A percentile compares a stretch with the other conserved stretches of the same genome.
Evolutionary conservation across 2,888 invertebrate genomes (phyloP).

Genomic region (Nowickia ferox): DNA sequence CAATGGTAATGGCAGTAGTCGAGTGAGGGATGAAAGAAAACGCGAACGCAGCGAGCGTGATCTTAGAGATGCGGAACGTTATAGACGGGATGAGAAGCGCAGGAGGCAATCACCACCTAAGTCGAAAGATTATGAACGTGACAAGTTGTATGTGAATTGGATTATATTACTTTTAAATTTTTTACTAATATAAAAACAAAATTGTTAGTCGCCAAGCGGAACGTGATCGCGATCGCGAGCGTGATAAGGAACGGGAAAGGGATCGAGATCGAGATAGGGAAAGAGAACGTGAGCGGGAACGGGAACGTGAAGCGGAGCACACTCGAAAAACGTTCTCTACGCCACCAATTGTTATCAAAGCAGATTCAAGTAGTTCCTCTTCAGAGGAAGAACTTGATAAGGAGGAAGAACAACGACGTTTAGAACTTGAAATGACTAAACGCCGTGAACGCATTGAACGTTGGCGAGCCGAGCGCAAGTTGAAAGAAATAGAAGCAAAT

Average conservation of each 20-base stretch:
- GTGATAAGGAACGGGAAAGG: conserved; percentile 70
- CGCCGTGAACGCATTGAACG: conserved; percentile 97
- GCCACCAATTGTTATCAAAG: conserved; percentile 77
- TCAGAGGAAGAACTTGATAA: conserved; percentile 85
- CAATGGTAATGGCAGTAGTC: conserved; percentile 75
- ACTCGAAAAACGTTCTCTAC: conserved; percentile 73
- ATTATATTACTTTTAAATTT: too few species aligned
- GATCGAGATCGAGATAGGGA: conserved; percentile 71
- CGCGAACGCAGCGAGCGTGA: conserved; percentile 72
- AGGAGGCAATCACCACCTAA: conserved; percentile 78
- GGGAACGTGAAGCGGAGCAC: conserved; percentile 81
- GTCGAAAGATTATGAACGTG: conserved; percentile 77
- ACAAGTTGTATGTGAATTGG: conserved; percentile 76
- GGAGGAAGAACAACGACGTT: conserved; percentile 94
- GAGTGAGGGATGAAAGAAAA: conserved; percentile 79
- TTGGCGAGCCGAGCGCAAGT: conserved; percentile 97
- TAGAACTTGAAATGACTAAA: conserved; percentile 98
- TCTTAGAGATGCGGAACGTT: conserved; percentile 74
- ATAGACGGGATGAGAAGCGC: conserved; percentile 79
- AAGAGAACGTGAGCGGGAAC: conserved; percentile 80
- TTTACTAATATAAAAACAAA: too few species aligned
- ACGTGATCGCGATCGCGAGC: conserved; percentile 73
- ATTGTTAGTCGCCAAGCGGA: conserved; percentile 75
- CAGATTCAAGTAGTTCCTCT: conserved; percentile 77
- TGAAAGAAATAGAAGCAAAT: conserved; percentile 91